phyloP scores from a whole-genome alignment of 2,888 invertebrate species.

The Caenorhabditis zanzibari region DNA sequence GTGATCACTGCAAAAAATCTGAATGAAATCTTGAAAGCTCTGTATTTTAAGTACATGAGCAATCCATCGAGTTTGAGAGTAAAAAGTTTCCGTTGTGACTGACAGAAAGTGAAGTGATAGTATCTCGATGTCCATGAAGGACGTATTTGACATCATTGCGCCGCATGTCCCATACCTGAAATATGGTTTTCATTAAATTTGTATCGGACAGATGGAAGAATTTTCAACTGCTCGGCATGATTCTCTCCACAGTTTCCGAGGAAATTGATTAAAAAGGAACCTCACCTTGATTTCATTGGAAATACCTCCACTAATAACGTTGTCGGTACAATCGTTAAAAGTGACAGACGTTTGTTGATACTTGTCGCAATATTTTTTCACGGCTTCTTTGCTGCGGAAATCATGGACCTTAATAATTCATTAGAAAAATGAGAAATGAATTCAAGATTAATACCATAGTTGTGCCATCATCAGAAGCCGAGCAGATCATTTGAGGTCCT shows the following conservation, averaged over 20 bases:
- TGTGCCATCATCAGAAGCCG: conserved; percentile 96
- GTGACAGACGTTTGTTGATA: conserved; percentile 89
- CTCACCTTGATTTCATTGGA: conserved; percentile 94
- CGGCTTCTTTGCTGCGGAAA: conserved; percentile 91
- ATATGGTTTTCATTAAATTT: too few relatives aligned
- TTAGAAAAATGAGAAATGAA: neutral
- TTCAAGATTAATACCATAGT: conserved; percentile 87
- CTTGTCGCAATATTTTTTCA: conserved; percentile 86
- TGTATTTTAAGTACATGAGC: conserved; percentile 86
- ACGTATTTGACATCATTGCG: conserved; percentile 90
- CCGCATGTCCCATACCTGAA: conserved; percentile 93
- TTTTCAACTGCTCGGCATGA: too few relatives aligned
- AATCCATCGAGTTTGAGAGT: conserved; percentile 97
- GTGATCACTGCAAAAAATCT: conserved; percentile 87
- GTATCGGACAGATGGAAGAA: too few relatives aligned
- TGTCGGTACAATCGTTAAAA: conserved; percentile 96
- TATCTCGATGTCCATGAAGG: conserved; percentile 95
- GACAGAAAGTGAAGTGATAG: conserved; percentile 92
- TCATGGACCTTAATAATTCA: conserved; percentile 87
- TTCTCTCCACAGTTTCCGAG: too few relatives aligned
- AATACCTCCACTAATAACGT: conserved; percentile 94
- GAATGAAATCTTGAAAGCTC: neutral
- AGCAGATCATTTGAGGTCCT: conserved; percentile 93
- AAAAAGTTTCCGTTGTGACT: conserved; percentile 89
- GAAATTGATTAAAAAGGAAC: too few relatives aligned